Evolutionary conservation across 2,888 invertebrate species (phyloP), one percentile per base, ranked within the genome.

Genomic region (Archaeoteleia sp.): DNA sequence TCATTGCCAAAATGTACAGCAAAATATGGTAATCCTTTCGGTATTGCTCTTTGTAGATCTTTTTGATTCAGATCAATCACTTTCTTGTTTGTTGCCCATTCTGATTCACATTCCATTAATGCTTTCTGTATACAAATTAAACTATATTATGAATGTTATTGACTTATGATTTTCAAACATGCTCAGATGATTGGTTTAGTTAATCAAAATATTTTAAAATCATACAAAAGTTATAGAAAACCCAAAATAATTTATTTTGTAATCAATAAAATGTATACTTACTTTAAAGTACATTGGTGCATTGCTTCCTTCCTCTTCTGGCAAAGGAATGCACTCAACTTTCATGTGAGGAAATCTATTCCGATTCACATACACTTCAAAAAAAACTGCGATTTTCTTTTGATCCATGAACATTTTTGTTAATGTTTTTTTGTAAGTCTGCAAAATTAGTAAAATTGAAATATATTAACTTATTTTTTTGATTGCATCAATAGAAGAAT

Each of bases 71-170:
- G 85, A 43, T 93, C 90, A 0, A 96, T 89, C 25, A 96, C 81
- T 87, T 98, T 98, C 82, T 96, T 97, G 83, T 99, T 99, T 78
- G 93, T 92, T 2, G 95, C 90, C 97, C 98, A 99, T 86, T 98
- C 97, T 10, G 90, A 90, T 86, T 97, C 98, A 71, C 95, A 95
- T 84, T 99, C 98, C 77, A 95, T 89, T 57, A 99, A 91, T 0
- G 97, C 98, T 89, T 99, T 99, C 89, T 82, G 9, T 3, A 71
- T n/a, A 66, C 23, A 23, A 23, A 23, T 23, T 23, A 23, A 23
- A n/a, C n/a, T n/a, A n/a, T n/a, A n/a, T n/a, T n/a, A n/a, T n/a
- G n/a, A n/a, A n/a, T n/a, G n/a, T n/a, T n/a, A n/a, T n/a, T n/a
- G n/a, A n/a, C n/a, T n/a, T n/a, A n/a, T n/a, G n/a, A n/a, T n/a